Evolutionary conservation across 2,113 vertebrate genomes (phyloP).

Genomic region (Chroicocephalus ridibundus): DNA sequence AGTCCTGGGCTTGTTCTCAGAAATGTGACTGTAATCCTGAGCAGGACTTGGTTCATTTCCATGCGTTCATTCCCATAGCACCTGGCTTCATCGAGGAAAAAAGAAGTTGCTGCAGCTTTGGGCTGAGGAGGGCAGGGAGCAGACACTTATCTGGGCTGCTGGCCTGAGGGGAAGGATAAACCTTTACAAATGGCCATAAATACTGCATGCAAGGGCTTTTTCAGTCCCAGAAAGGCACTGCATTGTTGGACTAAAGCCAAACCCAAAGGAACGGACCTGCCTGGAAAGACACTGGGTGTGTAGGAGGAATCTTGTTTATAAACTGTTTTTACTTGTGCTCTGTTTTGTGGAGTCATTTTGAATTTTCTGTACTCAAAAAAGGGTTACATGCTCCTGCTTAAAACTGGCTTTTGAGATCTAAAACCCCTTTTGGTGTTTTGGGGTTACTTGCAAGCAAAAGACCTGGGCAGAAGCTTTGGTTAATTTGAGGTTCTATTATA

Average conservation of each 20-base stretch:
- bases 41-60: not conserved
- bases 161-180: not conserved
- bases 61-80: not conserved
- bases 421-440: not conserved
- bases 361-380: not conserved
- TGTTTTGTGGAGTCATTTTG: not conserved
- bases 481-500: not conserved
- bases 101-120: not conserved
- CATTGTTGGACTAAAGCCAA: not conserved
- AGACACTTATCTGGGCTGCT: not conserved
- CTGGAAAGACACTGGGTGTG: not conserved
- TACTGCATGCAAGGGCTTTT: not conserved
- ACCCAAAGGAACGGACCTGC: not conserved
- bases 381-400: not conserved
- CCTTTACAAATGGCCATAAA: not conserved
- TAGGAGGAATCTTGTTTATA: constrained; percentile 24
- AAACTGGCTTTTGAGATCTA: not conserved
- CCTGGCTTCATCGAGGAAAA: not conserved
- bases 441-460: not conserved
- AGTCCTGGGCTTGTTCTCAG: fast-evolving
- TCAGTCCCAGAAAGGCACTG: not conserved
- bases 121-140: not conserved
- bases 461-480: not conserved
- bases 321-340: not conserved
- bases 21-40: not conserved